Base-by-base conservation (phyloP, 2,113 vertebrate genomes). In the Poicephalus gulielmi region DNA sequence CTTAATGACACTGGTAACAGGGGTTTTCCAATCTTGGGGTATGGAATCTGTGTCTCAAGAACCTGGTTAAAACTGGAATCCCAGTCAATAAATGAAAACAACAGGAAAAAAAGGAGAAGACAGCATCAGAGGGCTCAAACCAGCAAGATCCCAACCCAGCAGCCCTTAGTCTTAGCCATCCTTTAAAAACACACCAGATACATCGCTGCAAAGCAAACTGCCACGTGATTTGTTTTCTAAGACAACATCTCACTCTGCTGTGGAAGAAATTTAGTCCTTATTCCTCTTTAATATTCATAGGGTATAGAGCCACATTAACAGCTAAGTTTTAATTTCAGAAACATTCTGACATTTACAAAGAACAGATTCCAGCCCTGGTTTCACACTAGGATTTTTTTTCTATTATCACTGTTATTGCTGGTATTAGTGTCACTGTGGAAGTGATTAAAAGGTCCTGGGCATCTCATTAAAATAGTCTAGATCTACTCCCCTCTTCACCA, bases 281-380 rank as follows among this genome's bases (percentile, higher is more conserved):
- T 47, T 93, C 52, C 94, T 96, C 74, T 88, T 96, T 92, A 93
- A 91, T 91, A 96, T 93, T 95, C 88, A 93, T 68, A 33, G 46
- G 60, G 31, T 41, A 63, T 2, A 1, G 62, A 84, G 77, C 80
- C 75, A 44, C 80, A 52, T 94, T 88, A 93, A 68, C 80, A 62
- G 68, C 83, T 41, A 93, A 92, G 73, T 96, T 92, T 95, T 95
- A 90, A 93, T 96, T 96, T 82, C 94, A 93, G 92, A 86, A 96
- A 73, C 69, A 71, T 84, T 86, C 88, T 94, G 90, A 81, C 68
- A 94, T 90, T 94, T 92, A 55, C 43, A 17, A 57, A 90, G 94
- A 93, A 86, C 80, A 68, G 73, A 93, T 59, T 73, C 83, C 70
- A 87, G 73, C 76, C 86, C 83, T 74, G 50, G 41, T 93, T 96